Percentiles rank a stretch among this genome's conserved stretches.
phyloP scores from a whole-genome alignment of 2,113 vertebrate genomes.

The Platichthys flesus region DNA sequence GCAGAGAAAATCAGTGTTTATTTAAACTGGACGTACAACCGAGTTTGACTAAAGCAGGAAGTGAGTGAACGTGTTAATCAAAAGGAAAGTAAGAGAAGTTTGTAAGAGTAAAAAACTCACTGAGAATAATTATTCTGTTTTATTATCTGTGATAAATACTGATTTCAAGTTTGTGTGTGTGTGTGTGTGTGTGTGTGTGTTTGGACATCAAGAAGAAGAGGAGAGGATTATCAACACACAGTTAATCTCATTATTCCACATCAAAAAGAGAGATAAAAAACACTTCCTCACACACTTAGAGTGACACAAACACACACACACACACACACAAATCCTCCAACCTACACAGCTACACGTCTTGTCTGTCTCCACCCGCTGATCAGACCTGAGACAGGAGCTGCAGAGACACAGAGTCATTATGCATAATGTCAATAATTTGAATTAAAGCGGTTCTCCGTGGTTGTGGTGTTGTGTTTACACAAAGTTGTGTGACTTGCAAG shows the following conservation, averaged over 20 bases:
- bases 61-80: not conserved
- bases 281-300: not conserved
- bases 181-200: not conserved
- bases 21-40: not conserved
- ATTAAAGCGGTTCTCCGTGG: not conserved
- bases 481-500: too few species aligned
- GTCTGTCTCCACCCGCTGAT: not conserved
- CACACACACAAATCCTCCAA: not conserved
- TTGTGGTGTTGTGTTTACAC: too few species aligned
- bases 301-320: constrained; percentile 2
- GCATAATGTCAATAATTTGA: not conserved
- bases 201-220: constrained; percentile 21
- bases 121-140: too few species aligned
- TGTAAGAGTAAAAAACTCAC: too few species aligned
- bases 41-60: not conserved
- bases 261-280: constrained; percentile 12
- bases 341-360: not conserved
- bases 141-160: too few species aligned
- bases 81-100: not conserved
- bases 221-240: constrained; percentile 62
- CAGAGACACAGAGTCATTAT: not conserved
- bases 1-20: constrained; percentile 17
- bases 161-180: not conserved
- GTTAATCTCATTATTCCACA: constrained; percentile 70
- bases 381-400: not conserved